Evolutionary conservation across 2,113 vertebrate species (phyloP).

Genomic region (Petroica traversi): DNA sequence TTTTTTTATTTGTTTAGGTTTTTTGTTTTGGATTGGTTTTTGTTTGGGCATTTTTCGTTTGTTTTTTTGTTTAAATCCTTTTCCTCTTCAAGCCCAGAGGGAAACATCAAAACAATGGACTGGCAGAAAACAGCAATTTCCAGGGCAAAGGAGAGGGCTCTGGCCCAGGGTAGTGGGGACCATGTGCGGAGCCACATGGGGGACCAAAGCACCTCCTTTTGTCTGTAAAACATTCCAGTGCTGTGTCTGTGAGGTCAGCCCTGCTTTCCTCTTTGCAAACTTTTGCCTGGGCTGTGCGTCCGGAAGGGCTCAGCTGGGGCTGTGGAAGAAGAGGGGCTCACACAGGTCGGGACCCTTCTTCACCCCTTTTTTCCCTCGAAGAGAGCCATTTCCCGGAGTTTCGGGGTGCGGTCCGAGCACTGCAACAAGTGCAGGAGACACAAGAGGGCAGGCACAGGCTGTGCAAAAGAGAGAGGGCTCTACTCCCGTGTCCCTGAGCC

Average conservation of each 20-base stretch:
- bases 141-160: background rate
- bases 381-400: accelerated
- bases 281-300: too few relatives aligned
- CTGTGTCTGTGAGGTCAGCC: background rate
- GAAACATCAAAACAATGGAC: background rate
- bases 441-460: conserved; percentile 54
- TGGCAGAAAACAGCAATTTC: background rate
- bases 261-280: background rate
- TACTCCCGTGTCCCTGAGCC: background rate
- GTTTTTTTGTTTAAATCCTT: background rate
- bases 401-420: background rate
- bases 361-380: accelerated
- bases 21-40: too few relatives aligned
- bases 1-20: too few relatives aligned
- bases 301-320: background rate
- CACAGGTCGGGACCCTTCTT: background rate
- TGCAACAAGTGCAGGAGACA: background rate
- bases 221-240: background rate
- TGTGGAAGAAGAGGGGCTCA: background rate
- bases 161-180: background rate
- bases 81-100: background rate
- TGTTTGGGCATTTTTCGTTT: too few relatives aligned
- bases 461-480: background rate
- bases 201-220: background rate
- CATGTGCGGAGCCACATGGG: accelerated